Evolutionary conservation across 2,113 vertebrate species (phyloP).

Genomic region (Ammospiza nelsoni): DNA sequence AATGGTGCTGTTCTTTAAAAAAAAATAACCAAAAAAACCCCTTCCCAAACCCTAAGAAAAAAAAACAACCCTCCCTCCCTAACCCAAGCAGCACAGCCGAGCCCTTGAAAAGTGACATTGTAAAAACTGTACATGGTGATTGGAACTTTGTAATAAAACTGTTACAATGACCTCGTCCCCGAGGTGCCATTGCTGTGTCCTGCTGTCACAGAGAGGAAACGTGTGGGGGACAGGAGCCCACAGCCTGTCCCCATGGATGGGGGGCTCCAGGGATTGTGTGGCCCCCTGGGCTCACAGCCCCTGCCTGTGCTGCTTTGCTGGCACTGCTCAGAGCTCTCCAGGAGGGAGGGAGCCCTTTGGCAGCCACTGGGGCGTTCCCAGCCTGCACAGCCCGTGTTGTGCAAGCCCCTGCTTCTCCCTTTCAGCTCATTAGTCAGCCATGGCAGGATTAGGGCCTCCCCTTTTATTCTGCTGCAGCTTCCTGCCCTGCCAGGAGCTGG

Average conservation of each 20-base stretch:
- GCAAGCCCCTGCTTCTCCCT: not conserved
- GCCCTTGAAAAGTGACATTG: constrained; percentile 54
- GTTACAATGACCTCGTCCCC: not conserved
- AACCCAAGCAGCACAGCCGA: constrained; percentile 11
- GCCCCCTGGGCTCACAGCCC: not conserved
- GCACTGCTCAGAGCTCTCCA: not conserved
- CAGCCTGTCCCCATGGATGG: not conserved
- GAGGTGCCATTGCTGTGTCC: not conserved
- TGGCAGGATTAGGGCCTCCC: not conserved
- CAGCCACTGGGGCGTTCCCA: not conserved
- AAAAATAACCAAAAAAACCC: not conserved
- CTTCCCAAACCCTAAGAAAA: not conserved
- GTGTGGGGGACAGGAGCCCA: not conserved
- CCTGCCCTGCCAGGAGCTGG: not conserved
- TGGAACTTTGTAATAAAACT: constrained; percentile 76
- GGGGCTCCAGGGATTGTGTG: not conserved
- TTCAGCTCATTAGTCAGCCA: not conserved
- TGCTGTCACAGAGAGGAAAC: not conserved
- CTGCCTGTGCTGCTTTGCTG: not conserved
- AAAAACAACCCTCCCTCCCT: not conserved
- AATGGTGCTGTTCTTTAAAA: constrained; percentile 57
- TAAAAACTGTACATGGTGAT: constrained; percentile 76
- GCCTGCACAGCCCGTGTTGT: not conserved
- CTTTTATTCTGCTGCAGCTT: not conserved
- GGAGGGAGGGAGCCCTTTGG: not conserved